Conservation (phyloP, 2,113 vertebrate species). For the Tetrax tetrax region DNA sequence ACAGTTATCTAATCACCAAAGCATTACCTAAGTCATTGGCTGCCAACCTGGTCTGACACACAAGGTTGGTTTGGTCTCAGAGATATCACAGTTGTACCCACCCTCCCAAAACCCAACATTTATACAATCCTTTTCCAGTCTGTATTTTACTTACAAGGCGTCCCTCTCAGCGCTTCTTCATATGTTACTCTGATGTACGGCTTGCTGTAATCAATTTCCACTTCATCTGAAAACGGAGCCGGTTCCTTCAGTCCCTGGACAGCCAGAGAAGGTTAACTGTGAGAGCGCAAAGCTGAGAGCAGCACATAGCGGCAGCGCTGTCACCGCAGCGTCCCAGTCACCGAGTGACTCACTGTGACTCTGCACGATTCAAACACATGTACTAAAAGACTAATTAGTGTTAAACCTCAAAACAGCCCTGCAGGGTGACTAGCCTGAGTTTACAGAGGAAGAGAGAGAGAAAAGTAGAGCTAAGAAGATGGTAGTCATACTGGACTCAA, state of each 20-base stretch:
- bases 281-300: not conserved
- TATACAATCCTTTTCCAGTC: not conserved
- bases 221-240: slow-evolving; percentile 91
- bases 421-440: not conserved
- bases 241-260: slow-evolving; percentile 86
- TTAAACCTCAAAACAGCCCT: not conserved
- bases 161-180: slow-evolving; percentile 89
- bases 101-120: not conserved
- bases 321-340: not conserved
- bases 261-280: not conserved
- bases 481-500: not conserved
- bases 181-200: slow-evolving; percentile 88
- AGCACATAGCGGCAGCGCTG: not conserved
- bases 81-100: not conserved
- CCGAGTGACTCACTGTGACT: not conserved
- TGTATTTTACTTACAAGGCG: slow-evolving; percentile 81
- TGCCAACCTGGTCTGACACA: not conserved
- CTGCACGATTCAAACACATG: not conserved
- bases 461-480: not conserved
- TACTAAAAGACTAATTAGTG: not conserved
- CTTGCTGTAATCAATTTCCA: slow-evolving; percentile 80
- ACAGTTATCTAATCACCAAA: not conserved
- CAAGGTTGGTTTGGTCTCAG: not conserved
- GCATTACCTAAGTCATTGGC: not conserved
- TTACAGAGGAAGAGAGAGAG: not conserved